phyloP scores from a whole-genome alignment of 2,797 vertebrate genomes.

The Crossoptilon crossoptilon region DNA sequence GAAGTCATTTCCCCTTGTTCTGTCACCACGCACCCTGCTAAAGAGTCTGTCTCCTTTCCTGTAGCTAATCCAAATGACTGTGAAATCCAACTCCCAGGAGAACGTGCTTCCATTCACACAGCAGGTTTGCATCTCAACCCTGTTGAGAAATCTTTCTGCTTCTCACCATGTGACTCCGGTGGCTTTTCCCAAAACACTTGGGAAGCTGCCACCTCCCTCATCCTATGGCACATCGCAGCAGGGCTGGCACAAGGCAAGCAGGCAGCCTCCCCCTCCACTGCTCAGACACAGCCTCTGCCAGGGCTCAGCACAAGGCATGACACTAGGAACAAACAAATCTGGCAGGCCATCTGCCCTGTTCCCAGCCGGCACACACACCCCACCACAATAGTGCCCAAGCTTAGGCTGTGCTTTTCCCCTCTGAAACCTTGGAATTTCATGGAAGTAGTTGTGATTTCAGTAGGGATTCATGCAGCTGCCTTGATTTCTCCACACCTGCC shows the following conservation, averaged over 20 bases:
- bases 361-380: fast-evolving
- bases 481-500: background rate
- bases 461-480: background rate
- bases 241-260: background rate
- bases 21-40: too few species aligned
- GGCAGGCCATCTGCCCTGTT: background rate
- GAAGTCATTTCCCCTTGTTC: too few species aligned
- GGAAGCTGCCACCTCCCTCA: background rate
- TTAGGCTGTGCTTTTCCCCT: background rate
- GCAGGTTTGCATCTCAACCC: background rate
- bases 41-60: too few species aligned
- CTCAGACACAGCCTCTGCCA: background rate
- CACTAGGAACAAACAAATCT: slow-evolving; percentile 21
- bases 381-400: fast-evolving
- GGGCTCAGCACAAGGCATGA: background rate
- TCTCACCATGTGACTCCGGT: background rate
- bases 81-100: background rate
- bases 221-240: background rate
- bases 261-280: background rate
- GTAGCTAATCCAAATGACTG: background rate
- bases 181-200: background rate
- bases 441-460: background rate
- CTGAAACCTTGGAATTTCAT: background rate
- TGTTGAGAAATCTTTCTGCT: background rate
- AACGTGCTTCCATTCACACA: background rate